A percentile compares a stretch with the other conserved stretches of the same genome.
Evolutionary conservation across 1,140 invertebrate genomes (phyloP).

Genomic region (Hycleus phaleratus): DNA sequence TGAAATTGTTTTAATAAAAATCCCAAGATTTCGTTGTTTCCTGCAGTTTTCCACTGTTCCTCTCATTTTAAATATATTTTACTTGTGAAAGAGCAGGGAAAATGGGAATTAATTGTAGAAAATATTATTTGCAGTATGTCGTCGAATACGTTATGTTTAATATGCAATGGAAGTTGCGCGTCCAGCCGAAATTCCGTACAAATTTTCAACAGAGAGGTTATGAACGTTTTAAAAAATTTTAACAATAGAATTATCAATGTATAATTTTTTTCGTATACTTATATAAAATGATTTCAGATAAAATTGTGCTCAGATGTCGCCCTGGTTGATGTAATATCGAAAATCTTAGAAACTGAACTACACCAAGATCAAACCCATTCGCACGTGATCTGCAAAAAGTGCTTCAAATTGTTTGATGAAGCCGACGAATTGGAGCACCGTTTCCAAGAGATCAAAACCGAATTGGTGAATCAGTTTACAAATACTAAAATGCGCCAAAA

Average conservation of each 20-base stretch:
- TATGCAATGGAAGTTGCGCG: constrained; percentile 49
- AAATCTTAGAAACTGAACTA: constrained; percentile 45
- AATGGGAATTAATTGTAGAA: too few relatives aligned
- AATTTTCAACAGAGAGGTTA: constrained; percentile 44
- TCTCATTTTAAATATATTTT: too few relatives aligned
- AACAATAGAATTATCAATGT: neutral
- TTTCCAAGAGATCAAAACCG: constrained; percentile 26
- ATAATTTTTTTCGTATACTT: neutral
- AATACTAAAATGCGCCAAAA: constrained; percentile 20
- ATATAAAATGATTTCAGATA: constrained; percentile 16
- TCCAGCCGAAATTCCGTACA: constrained; percentile 46
- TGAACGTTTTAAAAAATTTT: neutral
- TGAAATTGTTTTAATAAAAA: too few relatives aligned
- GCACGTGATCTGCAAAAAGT: constrained; percentile 55
- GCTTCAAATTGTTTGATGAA: constrained; percentile 54
- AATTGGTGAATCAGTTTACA: constrained; percentile 31
- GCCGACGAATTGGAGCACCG: constrained; percentile 50
- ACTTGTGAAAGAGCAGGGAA: too few relatives aligned
- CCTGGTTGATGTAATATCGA: constrained; percentile 42
- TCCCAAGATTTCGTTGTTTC: too few relatives aligned
- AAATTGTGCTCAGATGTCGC: constrained; percentile 40
- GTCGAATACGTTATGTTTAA: constrained; percentile 39
- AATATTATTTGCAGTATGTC: too few relatives aligned
- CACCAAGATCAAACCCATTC: constrained; percentile 46
- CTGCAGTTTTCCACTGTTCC: too few relatives aligned